Conservation (phyloP, 2,113 vertebrate species). For the Chascanopsetta lugubris region DNA sequence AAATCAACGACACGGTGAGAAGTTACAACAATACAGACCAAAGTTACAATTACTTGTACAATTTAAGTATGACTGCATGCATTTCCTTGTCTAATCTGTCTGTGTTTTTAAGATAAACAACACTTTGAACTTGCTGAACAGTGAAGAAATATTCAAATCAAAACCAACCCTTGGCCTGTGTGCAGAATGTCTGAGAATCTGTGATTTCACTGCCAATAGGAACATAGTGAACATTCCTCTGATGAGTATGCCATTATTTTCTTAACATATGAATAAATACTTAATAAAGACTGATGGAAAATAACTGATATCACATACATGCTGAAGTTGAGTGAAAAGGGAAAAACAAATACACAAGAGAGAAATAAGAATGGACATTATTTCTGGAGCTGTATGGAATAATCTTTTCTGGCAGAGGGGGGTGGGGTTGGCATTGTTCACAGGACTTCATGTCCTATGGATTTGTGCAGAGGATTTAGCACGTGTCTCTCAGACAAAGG, state of each 20-base stretch:
- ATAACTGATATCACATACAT: not conserved
- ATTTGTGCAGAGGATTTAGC: conserved; percentile 49
- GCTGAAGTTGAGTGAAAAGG: not conserved
- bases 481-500: conserved; percentile 11
- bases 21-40: not conserved
- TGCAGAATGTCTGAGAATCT: conserved; percentile 19
- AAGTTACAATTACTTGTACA: not conserved
- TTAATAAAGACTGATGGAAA: conserved; percentile 10
- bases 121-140: conserved; percentile 10
- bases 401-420: conserved; percentile 18
- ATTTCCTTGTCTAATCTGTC: not conserved
- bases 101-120: not conserved
- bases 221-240: conserved; percentile 35
- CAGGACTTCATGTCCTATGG: conserved; percentile 42
- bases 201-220: conserved; percentile 22
- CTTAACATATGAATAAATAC: conserved; percentile 22
- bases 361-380: conserved; percentile 5
- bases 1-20: conserved; percentile 10
- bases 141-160: conserved; percentile 14
- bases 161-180: conserved; percentile 20
- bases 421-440: conserved; percentile 14
- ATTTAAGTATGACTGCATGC: conserved; percentile 5
- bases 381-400: conserved; percentile 14
- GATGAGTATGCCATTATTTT: conserved; percentile 26
- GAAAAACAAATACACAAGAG: not conserved